Evolutionary conservation across 1,140 invertebrate species (phyloP), one percentile per base, ranked within the genome.

Genomic region (Zaprionus kolodkinae): DNA sequence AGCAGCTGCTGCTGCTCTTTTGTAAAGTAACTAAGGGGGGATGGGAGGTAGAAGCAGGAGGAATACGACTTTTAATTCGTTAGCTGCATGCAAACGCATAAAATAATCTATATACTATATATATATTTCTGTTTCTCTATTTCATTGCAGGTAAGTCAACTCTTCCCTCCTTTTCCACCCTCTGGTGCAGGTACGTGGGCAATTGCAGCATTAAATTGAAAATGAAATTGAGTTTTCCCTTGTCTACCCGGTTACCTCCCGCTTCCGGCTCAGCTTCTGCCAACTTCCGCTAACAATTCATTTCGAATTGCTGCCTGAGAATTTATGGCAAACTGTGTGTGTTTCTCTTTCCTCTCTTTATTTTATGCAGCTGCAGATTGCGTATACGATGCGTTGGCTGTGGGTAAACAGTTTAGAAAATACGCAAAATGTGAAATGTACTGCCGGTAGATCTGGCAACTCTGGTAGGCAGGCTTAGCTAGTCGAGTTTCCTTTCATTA

Each of bases 151-250:
- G 84, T 88, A 88, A 88, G 84, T 88, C 84, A 78, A 89, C 78
- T 75, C 48, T 6, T 12, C 17, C 17, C 15, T 11, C 1, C 0
- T 4, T 5, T 12, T 27, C 56, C 59, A 50, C 55, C 13, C 6
- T n/a, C n/a, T 13, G n/a, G 2, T 15, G 1, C 55, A 76, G 73
- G 69, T 77, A 71, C 69, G 73, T 85, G 69, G 81, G 65, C 65
- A 80, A 69, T 71, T 88, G 85, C 84, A 89, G 85, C 84, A 89
- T 88, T 80, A 88, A 87, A 88, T 84, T 88, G 81, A 88, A 89
- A 88, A 81, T 89, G 78, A 88, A 87, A 88, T 88, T 88, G 84
- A 88, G 89, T 88, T 88, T 89, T 48, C 35, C 35, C 17, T 85
- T 85, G 64, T 62, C 72, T 77, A 45, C 40, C 12, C 9, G 30